Conservation (phyloP, 2,113 vertebrate species). For the Synchiropus splendidus region DNA sequence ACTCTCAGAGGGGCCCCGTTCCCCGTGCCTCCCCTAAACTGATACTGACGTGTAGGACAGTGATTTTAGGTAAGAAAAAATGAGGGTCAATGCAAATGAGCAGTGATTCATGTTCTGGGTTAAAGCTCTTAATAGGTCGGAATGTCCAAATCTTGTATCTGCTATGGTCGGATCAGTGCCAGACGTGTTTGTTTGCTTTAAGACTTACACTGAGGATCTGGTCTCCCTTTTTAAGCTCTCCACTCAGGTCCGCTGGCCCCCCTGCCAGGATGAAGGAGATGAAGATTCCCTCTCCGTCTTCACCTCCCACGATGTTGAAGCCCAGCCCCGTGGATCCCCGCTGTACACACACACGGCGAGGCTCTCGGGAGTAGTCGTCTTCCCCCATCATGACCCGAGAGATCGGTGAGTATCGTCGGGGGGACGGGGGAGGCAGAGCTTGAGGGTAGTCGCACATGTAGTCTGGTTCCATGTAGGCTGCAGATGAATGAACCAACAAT, state of each 20-base stretch:
- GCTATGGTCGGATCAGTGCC: too few species aligned
- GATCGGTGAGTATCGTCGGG: constrained; percentile 76
- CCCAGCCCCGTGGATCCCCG: constrained; percentile 78
- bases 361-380: constrained; percentile 74
- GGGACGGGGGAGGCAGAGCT: constrained; percentile 79
- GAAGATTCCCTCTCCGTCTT: constrained; percentile 86
- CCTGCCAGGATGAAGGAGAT: constrained; percentile 88
- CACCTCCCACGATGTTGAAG: constrained; percentile 82
- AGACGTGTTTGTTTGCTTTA: neutral
- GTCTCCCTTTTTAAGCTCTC: constrained; percentile 81
- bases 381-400: constrained; percentile 76
- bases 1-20: too few species aligned
- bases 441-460: constrained; percentile 83
- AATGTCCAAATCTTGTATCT: too few species aligned
- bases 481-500: neutral
- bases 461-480: constrained; percentile 83
- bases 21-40: too few species aligned
- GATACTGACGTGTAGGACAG: too few species aligned
- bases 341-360: constrained; percentile 75
- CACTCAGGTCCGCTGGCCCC: constrained; percentile 82
- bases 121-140: too few species aligned
- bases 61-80: too few species aligned
- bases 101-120: too few species aligned
- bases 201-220: constrained; percentile 82
- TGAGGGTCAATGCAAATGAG: too few species aligned